phyloP scores from a whole-genome alignment of 2,113 vertebrate species.

The Myocastor coypus region DNA sequence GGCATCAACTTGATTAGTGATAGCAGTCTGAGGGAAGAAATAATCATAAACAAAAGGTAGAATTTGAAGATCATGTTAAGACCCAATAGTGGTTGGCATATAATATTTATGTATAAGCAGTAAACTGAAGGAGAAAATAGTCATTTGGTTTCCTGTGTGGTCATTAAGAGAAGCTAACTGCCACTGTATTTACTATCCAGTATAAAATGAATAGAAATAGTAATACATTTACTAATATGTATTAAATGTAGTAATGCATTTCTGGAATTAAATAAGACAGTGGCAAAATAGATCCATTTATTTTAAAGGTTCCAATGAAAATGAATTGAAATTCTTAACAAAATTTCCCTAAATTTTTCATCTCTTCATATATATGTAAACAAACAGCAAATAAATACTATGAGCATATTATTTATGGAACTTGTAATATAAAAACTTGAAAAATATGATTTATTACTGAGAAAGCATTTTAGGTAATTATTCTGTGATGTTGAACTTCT shows the following conservation, averaged over 20 bases:
- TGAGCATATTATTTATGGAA: slow-evolving; percentile 39
- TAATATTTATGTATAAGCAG: slow-evolving; percentile 30
- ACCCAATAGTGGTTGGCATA: background rate
- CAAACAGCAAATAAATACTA: background rate
- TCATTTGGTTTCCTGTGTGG: slow-evolving; percentile 22
- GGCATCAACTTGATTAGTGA: slow-evolving; percentile 16
- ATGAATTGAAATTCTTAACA: slow-evolving; percentile 55
- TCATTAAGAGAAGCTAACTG: slow-evolving; percentile 36
- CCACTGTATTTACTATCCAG: slow-evolving; percentile 53
- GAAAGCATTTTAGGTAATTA: slow-evolving; percentile 54
- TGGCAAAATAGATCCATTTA: slow-evolving; percentile 21
- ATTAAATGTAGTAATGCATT: slow-evolving; percentile 2
- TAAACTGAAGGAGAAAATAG: slow-evolving; percentile 18
- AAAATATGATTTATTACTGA: slow-evolving; percentile 44
- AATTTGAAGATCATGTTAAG: slow-evolving; percentile 49
- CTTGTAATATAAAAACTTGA: slow-evolving; percentile 33
- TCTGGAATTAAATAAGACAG: slow-evolving; percentile 53
- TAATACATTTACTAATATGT: background rate
- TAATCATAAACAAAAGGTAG: slow-evolving; percentile 33
- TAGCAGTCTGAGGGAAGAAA: background rate
- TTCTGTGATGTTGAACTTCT: slow-evolving; percentile 45
- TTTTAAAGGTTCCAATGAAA: background rate
- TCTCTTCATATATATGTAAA: slow-evolving; percentile 15
- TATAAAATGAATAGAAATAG: slow-evolving; percentile 52
- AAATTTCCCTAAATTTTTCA: slow-evolving; percentile 4